Evolutionary conservation across 53 echinoderm and acorn worm genomes (phyloP), one percentile per base, ranked within the genome.

Genomic region (Henricia sp.): DNA sequence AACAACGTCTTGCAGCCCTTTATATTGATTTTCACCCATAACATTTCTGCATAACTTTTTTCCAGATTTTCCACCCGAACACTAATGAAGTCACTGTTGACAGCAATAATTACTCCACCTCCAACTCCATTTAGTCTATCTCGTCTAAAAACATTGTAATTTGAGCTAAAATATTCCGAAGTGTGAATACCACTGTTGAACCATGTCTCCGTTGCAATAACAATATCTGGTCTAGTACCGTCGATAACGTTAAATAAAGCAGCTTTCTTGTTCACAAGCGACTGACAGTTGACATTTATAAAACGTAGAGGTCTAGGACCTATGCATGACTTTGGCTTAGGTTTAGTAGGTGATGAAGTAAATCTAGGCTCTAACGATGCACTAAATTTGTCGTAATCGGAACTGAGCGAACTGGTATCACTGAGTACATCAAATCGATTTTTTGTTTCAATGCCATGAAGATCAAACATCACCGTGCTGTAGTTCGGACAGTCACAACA

Each of bases 151-250:
- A 80, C 64, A 38, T 17, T 77, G 60, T 77, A 77, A 30, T 59
- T n/a, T 21, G 78, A 34, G 24, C 78, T 77, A 39, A 77, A 77
- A 37, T 58, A 60, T 40, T 77, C 78, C 37, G 78, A 27, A 62
- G 58, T 25, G 26, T 37, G 20, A 16, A 80, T 25, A 80, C 82
- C 64, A 44, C 26, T 84, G 41, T 70, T 70, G 10, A 84, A 70
- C 84, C 84, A 84, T 33, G 84, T 84, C 41, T 84, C 84, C 2
- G 84, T 84, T 6, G 70, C 70, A 20, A 84, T 84, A 12, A 84
- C 43, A 37, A 84, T 53, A 40, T 84, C 84, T 50, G 84, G 84
- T 68, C 52, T 70, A 17, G 70, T 84, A 41, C 84, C 70, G 54
- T 84, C 84, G 12, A 84, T 17, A 20, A 84, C 21, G 44, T 82